These are phyloP conservation scores for Porites australiensis DNA, from an alignment of 64 coral and sea anemone genomes.

Conservation along the genomic window DNA sequence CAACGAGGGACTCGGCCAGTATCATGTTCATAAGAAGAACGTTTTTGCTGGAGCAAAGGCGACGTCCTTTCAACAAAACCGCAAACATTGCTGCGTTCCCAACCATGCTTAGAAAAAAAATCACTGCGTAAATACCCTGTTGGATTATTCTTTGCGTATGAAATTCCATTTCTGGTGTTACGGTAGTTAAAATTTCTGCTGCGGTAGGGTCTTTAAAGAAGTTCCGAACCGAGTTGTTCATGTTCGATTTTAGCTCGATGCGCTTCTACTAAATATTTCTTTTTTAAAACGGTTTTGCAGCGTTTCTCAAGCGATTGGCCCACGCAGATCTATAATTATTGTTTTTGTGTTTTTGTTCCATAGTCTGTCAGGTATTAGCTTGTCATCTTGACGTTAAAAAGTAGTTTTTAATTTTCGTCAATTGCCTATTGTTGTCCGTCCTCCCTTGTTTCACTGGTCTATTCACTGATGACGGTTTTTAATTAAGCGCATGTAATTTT, in stretches of 20 bases:
- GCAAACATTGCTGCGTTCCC: conserved; percentile 78
- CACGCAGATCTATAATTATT: neutral
- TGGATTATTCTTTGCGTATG: neutral
- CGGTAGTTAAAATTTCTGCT: neutral
- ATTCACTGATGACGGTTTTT: neutral
- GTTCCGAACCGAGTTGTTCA: neutral
- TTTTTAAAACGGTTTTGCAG: neutral
- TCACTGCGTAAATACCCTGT: conserved; percentile 28
- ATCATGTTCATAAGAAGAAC: conserved; percentile 82
- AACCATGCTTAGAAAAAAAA: conserved; percentile 71
- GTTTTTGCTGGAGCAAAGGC: conserved; percentile 64
- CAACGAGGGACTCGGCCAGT: conserved; percentile 66
- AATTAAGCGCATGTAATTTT: conserved; percentile 14
- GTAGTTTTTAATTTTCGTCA: neutral
- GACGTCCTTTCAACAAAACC: conserved; percentile 56
- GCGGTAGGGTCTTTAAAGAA: neutral
- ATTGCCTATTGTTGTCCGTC: neutral
- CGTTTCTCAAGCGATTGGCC: neutral
- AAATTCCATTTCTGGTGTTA: neutral
- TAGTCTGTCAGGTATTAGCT: neutral
- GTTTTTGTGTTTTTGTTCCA: neutral
- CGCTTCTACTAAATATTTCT: neutral
- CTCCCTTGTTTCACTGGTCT: neutral
- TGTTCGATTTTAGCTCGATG: neutral
- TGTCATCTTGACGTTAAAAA: neutral